A percentile compares a stretch with the other conserved stretches of the same genome.
Evolutionary conservation across 2,888 invertebrate species (phyloP).

Genomic region (Unio pictorum): DNA sequence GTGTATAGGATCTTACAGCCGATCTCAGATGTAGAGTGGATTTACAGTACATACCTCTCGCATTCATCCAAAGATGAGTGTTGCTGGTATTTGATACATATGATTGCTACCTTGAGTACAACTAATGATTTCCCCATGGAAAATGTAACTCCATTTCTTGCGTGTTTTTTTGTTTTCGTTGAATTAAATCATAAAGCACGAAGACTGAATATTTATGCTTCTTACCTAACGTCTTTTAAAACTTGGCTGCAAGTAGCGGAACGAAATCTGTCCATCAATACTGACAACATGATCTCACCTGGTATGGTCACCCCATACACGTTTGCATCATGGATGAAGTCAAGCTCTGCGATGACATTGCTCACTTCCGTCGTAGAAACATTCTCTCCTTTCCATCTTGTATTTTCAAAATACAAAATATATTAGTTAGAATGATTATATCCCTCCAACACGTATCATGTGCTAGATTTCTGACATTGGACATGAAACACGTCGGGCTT

Average conservation of each 20-base stretch:
- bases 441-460: neutral
- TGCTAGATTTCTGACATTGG: neutral
- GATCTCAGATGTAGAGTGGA: too few relatives aligned
- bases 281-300: conserved; percentile 26
- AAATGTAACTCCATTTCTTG: too few relatives aligned
- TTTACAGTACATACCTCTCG: too few relatives aligned
- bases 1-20: too few relatives aligned
- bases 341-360: conserved; percentile 40
- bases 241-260: neutral
- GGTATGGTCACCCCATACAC: conserved; percentile 58
- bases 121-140: too few relatives aligned
- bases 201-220: too few relatives aligned
- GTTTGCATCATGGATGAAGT: conserved; percentile 52
- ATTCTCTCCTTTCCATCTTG: conserved; percentile 65
- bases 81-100: too few relatives aligned
- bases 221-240: neutral
- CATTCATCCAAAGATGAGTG: too few relatives aligned
- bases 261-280: neutral
- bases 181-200: too few relatives aligned
- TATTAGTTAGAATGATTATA: neutral
- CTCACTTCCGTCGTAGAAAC: conserved; percentile 61
- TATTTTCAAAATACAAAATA: neutral
- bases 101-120: too few relatives aligned
- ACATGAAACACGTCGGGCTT: neutral
- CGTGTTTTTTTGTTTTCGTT: too few relatives aligned